Conservation (phyloP, 2,113 vertebrate genomes). For the Ciconia stormi region DNA sequence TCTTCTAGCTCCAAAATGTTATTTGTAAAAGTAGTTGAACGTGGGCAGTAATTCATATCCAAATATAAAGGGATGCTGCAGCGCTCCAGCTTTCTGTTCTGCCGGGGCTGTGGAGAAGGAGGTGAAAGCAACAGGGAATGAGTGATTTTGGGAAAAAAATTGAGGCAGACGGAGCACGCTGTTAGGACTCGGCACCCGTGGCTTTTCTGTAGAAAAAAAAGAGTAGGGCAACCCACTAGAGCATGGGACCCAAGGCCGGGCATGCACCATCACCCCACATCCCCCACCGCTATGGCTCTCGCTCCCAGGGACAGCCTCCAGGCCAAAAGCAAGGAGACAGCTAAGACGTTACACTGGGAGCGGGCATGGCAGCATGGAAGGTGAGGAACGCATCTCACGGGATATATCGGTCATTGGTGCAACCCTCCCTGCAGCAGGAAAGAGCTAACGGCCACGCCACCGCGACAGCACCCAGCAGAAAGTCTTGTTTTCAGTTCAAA, state of each 20-base stretch:
- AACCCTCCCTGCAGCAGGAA: not conserved
- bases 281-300: fast-evolving
- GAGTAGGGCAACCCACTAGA: not conserved
- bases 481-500: not conserved
- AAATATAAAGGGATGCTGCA: not conserved
- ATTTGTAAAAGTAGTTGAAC: not conserved
- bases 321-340: not conserved
- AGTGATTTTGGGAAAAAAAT: not conserved
- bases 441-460: not conserved
- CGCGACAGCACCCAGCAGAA: fast-evolving
- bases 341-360: not conserved
- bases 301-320: not conserved
- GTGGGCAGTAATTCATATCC: not conserved
- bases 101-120: not conserved
- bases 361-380: not conserved
- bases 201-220: not conserved
- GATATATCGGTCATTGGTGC: not conserved
- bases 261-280: fast-evolving
- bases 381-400: not conserved
- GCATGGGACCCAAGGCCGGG: fast-evolving
- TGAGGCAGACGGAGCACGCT: not conserved
- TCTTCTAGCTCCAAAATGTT: not conserved
- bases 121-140: not conserved
- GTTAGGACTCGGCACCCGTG: not conserved
- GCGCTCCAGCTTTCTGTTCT: not conserved